Evolutionary conservation across 2,113 vertebrate species (phyloP), one percentile per base, ranked within the genome.

Genomic region (Argyrosomus japonicus): DNA sequence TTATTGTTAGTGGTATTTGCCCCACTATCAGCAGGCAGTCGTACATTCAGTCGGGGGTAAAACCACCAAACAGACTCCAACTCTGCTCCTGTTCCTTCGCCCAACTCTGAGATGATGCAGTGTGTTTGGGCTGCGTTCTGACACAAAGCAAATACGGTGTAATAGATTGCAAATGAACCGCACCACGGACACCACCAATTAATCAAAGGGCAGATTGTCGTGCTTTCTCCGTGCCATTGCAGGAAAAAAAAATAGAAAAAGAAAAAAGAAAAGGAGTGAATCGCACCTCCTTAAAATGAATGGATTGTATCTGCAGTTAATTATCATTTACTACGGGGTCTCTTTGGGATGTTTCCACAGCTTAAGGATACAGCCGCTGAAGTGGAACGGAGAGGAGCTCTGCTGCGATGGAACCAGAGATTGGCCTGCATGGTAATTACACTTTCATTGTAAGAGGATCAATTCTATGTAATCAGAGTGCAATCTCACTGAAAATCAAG

Each of bases 101-200:
- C 57, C 82, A 47, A 27, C 81, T 77, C 84, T 3, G 47, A 84
- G 79, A 93, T 94, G 92, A 95, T 93, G 91, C 89, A 94, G 90
- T 83, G 91, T 93, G 92, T 93, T 94, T 90, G 83, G 90, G 89
- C 89, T 90, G 78, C 60, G 68, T 87, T 90, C 84, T 94, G 94
- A 94, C 94, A 94, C 91, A 89, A 93, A 94, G 90, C 93, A 94
- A 94, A 95, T 91, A 93, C 86, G 27, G 27, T 18, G 87, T 93
- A 93, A 95, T 93, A 90, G 89, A 94, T 94, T 93, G 91, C 90
- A 92, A 94, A 94, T 95, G 91, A 95, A 93, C 91, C 91, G 88
- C 83, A 53, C 87, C 81, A 74, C 77, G 68, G 91, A 94, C 94
- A 92, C 82, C 79, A 63, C 56, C 91, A 87, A 94, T 94, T 93